Evolutionary conservation across 2,797 vertebrate species (phyloP), one percentile per base, ranked within the genome.

Genomic region (Pangasius larnaudii): DNA sequence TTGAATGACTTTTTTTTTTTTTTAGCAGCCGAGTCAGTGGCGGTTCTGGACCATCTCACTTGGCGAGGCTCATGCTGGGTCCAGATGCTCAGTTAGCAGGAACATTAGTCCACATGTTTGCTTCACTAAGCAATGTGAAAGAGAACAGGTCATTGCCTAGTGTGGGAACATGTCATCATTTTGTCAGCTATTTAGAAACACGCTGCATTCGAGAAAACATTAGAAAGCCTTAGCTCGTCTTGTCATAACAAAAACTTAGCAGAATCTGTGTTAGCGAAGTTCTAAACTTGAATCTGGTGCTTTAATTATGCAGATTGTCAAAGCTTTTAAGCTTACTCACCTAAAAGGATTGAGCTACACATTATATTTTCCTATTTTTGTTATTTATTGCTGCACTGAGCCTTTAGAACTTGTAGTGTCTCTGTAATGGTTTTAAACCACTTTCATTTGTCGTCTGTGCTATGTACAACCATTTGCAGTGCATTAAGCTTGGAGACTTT

Each of bases 401-500:
- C 69, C 49, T 71, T 69, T 59, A 11, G 39, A n/a, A 36, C 24
- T 33, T 87, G 65, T 61, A 3, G 3, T 86, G 22, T 39, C 65
- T 81, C 6, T 63, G n/a, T 51, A 78, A 67, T 59, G 63, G 51
- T 8, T 82, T 58, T 61, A 49, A 58, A 71, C 69, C 14, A 16
- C 53, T 82, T 56, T 56, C 18, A 33, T 79, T 11, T 80, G 22
- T 58, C 71, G 13, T 53, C 46, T 59, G 36, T 82, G 79, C 42
- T 27, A 2, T 69, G 61, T 86, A 19, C 33, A 42, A 58, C 19
- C 30, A 36, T 88, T 88, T 67, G 58, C 86, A 77, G 80, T 77
- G 53, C 86, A 7, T 61, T 84, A 84, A 63, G 58, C 87, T 78
- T 33, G 42, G 74, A 74, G 82, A 84, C 33, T 78, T 79, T 84